Base-by-base conservation (phyloP, 1,140 invertebrate species). In the Brachionus calyciflorus region DNA sequence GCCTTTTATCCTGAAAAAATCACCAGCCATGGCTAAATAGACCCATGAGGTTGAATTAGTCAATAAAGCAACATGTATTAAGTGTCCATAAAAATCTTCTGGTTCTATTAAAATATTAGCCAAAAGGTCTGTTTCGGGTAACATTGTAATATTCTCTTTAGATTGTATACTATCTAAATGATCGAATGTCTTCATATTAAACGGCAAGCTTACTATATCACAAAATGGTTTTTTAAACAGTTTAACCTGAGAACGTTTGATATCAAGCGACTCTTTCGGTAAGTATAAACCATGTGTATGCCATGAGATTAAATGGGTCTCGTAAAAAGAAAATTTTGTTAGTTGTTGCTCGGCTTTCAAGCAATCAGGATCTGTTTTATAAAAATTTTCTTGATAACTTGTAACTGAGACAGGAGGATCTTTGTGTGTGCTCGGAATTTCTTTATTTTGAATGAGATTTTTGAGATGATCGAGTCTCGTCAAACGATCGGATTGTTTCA, bases 141-240 rank as follows among this genome's bases (percentile, higher is more conserved):
- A 21, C 69, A 73, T 73, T n/a, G 69, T 33, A 17, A 73, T 73
- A 41, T 73, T 73, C n/a, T 73, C 69, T 55, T 55, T 73, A n/a
- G 51, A 73, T 30, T 73, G 69, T 26, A 73, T 73, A 14, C 69
- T 73, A 9, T 73, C 69, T 28, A 73, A 73, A 17, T 73, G 69
- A 41, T 73, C 51, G 24, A 73, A 73, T 14, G 69, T 51, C 19
- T 51, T 33, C 14, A 73, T 21, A 33, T 51, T 73, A 73, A 73
- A 73, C 12, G 69, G 69, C 7, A 51, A 24, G 41, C 30, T 33
- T 21, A 65, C 21, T 51, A 73, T 37, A 37, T 73, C 51, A 55
- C 69, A 73, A 51, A 51, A 73, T 73, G 69, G 69, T 51, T 30
- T 73, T 73, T 73, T 55, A 14, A 51, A 51, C 14, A 55, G 17